Evolutionary conservation across 2,888 invertebrate species (phyloP).

Genomic region (Hetaerina titia): DNA sequence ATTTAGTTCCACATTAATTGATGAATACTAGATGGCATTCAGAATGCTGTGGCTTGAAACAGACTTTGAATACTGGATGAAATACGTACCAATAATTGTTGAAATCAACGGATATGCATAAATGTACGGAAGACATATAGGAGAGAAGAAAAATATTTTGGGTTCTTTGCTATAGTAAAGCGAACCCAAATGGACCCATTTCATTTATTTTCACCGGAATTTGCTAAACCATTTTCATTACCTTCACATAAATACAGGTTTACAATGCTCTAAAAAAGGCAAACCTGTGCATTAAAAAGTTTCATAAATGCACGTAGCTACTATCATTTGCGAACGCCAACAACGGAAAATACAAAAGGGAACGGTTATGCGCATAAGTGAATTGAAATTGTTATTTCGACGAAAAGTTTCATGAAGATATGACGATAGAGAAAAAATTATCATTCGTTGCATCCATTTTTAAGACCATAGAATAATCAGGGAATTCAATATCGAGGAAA

Average conservation of each 20-base stretch:
- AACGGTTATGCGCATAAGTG: neutral
- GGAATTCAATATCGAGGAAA: neutral
- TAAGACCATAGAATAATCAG: neutral
- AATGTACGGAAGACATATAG: neutral
- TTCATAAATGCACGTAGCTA: neutral
- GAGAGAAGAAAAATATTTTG: neutral
- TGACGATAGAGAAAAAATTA: neutral
- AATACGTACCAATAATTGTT: neutral
- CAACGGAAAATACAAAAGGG: neutral
- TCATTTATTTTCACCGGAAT: neutral
- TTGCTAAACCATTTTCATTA: neutral
- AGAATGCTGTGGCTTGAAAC: neutral
- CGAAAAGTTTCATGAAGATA: neutral
- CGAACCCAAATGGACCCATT: neutral
- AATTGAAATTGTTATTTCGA: neutral
- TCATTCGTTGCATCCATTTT: neutral
- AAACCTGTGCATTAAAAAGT: neutral
- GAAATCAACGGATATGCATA: neutral
- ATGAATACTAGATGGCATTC: neutral
- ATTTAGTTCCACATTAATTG: neutral
- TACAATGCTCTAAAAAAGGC: neutral
- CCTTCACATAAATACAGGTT: neutral
- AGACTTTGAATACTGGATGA: neutral
- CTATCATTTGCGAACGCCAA: neutral
- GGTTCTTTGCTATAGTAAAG: neutral